Evolutionary conservation across 2,888 invertebrate genomes (phyloP).

Genomic region (Sepiola atlantica): DNA sequence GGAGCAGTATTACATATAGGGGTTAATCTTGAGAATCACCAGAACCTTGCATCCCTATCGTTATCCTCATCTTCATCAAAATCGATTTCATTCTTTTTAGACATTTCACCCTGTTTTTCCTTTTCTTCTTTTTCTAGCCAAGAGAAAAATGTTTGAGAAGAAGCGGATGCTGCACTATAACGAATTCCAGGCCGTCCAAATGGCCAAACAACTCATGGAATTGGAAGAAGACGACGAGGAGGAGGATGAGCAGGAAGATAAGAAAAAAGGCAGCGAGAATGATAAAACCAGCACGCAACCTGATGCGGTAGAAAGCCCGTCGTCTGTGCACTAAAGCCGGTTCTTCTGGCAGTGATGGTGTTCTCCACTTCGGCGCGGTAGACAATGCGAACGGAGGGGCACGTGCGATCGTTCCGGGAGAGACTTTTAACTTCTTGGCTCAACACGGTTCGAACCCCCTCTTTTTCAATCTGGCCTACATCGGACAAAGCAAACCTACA

Average conservation of each 20-base stretch:
- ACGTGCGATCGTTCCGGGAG: neutral
- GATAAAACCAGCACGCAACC: neutral
- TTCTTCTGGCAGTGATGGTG: no score
- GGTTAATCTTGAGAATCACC: no score
- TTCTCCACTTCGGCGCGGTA: neutral
- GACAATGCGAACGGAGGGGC: neutral
- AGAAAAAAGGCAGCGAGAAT: neutral
- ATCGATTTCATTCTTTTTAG: no score
- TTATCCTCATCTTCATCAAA: no score
- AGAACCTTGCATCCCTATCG: no score
- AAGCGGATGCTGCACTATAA: slow-evolving; percentile 98
- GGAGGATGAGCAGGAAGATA: slow-evolving; percentile 75
- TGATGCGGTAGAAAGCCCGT: neutral
- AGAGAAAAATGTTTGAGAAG: slow-evolving; percentile 82
- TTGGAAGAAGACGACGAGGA: slow-evolving; percentile 91
- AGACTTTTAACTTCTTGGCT: neutral
- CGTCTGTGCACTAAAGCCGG: neutral
- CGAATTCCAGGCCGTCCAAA: slow-evolving; percentile 94
- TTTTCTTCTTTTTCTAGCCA: neutral
- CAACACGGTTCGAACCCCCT: neutral
- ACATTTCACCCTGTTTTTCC: no score
- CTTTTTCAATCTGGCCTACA: neutral
- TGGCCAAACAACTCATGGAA: slow-evolving; percentile 91
- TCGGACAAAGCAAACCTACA: neutral
- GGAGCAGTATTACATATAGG: no score